phyloP scores from a whole-genome alignment of 1,140 invertebrate species.

The Oncopeltus fasciatus region DNA sequence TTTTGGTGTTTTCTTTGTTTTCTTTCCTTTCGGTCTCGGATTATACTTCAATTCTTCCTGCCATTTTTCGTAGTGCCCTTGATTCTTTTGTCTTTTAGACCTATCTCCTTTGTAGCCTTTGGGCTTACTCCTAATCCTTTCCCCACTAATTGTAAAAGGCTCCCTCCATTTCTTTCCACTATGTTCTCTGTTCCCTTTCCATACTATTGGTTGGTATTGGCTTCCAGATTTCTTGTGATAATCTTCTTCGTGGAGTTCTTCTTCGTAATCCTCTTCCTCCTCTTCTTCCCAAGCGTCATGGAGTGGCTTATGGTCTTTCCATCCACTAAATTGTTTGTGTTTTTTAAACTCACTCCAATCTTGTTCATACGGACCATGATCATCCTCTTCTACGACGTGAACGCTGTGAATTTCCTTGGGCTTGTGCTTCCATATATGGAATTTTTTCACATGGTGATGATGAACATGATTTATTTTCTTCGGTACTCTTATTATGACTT shows the following conservation, averaged over 20 bases:
- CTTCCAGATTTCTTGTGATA: neutral
- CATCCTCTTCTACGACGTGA: neutral
- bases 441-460: slow-evolving; percentile 12
- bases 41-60: neutral
- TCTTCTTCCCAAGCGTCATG: neutral
- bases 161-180: neutral
- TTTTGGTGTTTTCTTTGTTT: neutral
- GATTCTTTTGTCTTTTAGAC: neutral
- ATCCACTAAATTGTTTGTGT: neutral
- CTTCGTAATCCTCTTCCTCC: neutral
- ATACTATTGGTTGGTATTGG: neutral
- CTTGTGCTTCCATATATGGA: slow-evolving; percentile 4
- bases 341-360: neutral
- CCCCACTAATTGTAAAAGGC: neutral
- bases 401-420: slow-evolving; percentile 8
- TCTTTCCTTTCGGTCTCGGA: neutral
- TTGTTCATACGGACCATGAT: neutral
- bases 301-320: neutral
- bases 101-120: neutral
- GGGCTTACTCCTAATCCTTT: too few species aligned
- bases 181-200: neutral
- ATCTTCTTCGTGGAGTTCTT: neutral
- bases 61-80: neutral
- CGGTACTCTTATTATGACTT: slow-evolving; percentile 13
- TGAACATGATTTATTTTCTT: slow-evolving; percentile 12